Base-by-base conservation (phyloP, 2,888 invertebrate species). In the Eupelmus urozonus region DNA sequence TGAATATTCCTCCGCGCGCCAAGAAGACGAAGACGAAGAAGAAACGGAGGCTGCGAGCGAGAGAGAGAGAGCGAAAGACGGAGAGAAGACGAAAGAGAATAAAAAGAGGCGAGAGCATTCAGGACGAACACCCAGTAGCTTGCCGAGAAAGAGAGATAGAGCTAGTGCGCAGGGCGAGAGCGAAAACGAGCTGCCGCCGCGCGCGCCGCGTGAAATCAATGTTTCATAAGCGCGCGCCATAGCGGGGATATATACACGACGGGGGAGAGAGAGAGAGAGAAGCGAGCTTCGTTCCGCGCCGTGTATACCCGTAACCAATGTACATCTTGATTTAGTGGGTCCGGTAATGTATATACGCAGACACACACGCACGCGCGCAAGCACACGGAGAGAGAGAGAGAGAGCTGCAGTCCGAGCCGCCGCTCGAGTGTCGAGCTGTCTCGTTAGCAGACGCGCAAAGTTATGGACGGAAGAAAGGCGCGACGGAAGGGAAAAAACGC, bases 291-390 rank as follows among this genome's bases (percentile, higher is more conserved):
- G 9, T 13, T 13, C 2, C 13, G 2, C 9, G 16, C 16, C 2
- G 2, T 13, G 13, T 13, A 7, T 13, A 23, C 70, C 88, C 89
- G 87, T 89, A 87, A 87, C 89, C 87, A 89, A 89, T 88, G 89
- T 88, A 89, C 88, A 88, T 89, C 89, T 89, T 89, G 89, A 89
- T 89, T 89, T 88, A 89, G 88, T 88, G 84, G 87, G 84, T 87
- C 87, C 85, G 85, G 87, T 85, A 84, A n/a, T 81, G 84, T 80
- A 84, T 80, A 85, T 73, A 77, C 72, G 29, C 55, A 62, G 79
- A 62, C n/a, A n/a, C n/a, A n/a, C n/a, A n/a, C n/a, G n/a, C n/a
- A n/a, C n/a, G n/a, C n/a, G 20, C 65, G 57, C 62, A 13, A 53
- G 66, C 27, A 59, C 16, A 49, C 7, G 7, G 59, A 13, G 16